phyloP scores from a whole-genome alignment of 2,888 invertebrate species.

The Cabera pusaria region DNA sequence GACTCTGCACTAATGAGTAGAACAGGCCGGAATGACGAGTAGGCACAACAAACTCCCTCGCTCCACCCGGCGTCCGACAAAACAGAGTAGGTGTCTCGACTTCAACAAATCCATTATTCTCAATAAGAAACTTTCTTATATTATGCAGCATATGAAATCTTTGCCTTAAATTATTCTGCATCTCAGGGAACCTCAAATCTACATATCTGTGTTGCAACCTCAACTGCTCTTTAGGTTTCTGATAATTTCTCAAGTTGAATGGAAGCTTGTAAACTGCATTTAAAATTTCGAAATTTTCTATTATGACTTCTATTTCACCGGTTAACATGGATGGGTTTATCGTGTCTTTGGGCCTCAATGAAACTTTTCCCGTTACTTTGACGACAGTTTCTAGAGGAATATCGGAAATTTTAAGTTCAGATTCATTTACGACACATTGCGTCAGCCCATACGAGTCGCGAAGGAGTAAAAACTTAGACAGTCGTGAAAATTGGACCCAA shows the following conservation, averaged over 20 bases:
- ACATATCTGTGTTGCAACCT: constrained; percentile 89
- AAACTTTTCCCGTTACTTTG: constrained; percentile 86
- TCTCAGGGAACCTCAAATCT: constrained; percentile 89
- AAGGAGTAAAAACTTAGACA: constrained; percentile 92
- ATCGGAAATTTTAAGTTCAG: constrained; percentile 43
- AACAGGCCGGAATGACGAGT: constrained; percentile 91
- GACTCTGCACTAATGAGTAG: constrained; percentile 98
- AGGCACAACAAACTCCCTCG: constrained; percentile 98
- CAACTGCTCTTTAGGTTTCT: constrained; percentile 91
- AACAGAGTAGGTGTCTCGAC: constrained; percentile 99
- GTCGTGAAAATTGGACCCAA: constrained; percentile 94
- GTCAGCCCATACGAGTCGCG: constrained; percentile 94
- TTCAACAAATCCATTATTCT: constrained; percentile 93
- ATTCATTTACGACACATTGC: constrained; percentile 88
- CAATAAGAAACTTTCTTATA: constrained; percentile 93
- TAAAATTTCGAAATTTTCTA: constrained; percentile 86
- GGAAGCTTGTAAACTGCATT: constrained; percentile 88
- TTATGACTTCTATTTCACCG: constrained; percentile 92
- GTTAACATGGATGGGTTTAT: constrained; percentile 86
- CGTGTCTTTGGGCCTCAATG: constrained; percentile 87
- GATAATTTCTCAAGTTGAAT: constrained; percentile 89
- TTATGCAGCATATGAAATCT: constrained; percentile 91
- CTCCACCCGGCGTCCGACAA: constrained; percentile 97
- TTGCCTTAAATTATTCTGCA: constrained; percentile 94
- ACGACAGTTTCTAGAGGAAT: constrained; percentile 86